Evolutionary conservation across 2,797 vertebrate species (phyloP).

Genomic region (Eulemur albifrons): DNA sequence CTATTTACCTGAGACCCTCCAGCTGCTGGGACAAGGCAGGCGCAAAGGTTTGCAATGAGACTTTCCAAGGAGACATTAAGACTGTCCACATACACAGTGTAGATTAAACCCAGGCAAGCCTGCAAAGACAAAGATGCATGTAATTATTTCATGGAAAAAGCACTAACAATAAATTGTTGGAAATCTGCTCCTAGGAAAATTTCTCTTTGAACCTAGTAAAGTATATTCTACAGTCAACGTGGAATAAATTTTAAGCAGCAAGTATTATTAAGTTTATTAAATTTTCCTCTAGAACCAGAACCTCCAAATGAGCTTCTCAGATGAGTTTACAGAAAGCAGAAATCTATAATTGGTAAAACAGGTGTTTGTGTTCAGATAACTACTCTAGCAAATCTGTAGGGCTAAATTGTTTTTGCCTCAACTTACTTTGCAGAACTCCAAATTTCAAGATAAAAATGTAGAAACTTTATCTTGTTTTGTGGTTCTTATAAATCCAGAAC

Average conservation of each 20-base stretch:
- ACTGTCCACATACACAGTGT: conserved; percentile 96
- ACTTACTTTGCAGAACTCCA: not conserved
- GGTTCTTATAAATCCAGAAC: conserved; percentile 45
- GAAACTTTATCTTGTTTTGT: conserved; percentile 27
- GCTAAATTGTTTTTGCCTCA: conserved; percentile 39
- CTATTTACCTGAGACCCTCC: conserved; percentile 95
- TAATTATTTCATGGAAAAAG: conserved; percentile 45
- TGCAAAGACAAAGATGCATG: conserved; percentile 78
- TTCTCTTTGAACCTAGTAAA: conserved; percentile 56
- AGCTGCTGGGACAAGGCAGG: conserved; percentile 93
- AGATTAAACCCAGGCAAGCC: conserved; percentile 98
- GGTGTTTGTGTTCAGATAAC: conserved; percentile 48
- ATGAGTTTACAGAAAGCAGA: conserved; percentile 67
- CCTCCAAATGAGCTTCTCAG: conserved; percentile 59
- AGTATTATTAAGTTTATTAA: conserved; percentile 56
- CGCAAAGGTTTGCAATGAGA: conserved; percentile 94
- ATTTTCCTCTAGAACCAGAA: conserved; percentile 59
- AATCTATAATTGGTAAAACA: conserved; percentile 61
- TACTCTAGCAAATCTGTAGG: conserved; percentile 29
- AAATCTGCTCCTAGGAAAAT: conserved; percentile 58
- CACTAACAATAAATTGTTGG: conserved; percentile 34
- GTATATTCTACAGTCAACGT: conserved; percentile 4
- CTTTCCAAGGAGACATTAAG: conserved; percentile 93
- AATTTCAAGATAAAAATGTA: conserved; percentile 55
- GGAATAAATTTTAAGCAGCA: conserved; percentile 52